Conservation (phyloP, 2,888 invertebrate genomes). For the Amphiduros pacificus region DNA sequence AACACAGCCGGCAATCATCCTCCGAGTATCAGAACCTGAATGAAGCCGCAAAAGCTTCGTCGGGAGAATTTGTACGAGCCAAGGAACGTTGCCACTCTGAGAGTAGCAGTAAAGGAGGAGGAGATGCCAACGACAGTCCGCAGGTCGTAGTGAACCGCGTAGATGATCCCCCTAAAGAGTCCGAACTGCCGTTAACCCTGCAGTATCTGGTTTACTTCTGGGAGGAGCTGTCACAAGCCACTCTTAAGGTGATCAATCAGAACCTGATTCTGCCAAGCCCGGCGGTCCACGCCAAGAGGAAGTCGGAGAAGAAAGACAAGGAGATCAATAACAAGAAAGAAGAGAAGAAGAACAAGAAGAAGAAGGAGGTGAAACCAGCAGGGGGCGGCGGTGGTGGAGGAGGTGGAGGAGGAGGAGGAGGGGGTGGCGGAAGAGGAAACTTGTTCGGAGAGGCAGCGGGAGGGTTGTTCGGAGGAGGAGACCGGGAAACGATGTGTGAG, state of each 20-base stretch:
- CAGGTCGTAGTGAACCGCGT: neutral
- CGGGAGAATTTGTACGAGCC: neutral
- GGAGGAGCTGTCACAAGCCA: conserved; percentile 76
- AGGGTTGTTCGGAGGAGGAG: conserved; percentile 32
- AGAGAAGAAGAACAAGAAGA: conserved; percentile 60
- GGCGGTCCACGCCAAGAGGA: conserved; percentile 48
- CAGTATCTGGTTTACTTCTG: conserved; percentile 84
- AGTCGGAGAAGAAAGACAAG: conserved; percentile 45
- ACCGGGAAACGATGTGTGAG: conserved; percentile 72
- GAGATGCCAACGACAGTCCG: neutral
- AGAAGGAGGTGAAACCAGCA: conserved; percentile 56
- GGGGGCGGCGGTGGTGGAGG: conserved; percentile 53
- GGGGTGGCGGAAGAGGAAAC: conserved; percentile 42
- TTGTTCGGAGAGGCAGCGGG: conserved; percentile 38
- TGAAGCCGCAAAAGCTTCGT: neutral
- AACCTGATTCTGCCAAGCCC: conserved; percentile 69
- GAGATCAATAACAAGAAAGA: conserved; percentile 37
- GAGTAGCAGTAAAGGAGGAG: no score
- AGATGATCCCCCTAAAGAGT: conserved; percentile 30
- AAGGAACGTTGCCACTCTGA: conserved; percentile 24
- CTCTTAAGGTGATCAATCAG: conserved; percentile 65
- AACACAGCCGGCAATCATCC: conserved; percentile 4
- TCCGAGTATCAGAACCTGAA: neutral
- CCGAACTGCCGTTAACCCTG: conserved; percentile 77
- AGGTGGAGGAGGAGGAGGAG: conserved; percentile 61